A percentile compares a stretch with the other conserved stretches of the same genome.
Conservation (phyloP, 1,140 invertebrate species). For the Oscheius sp. region DNA sequence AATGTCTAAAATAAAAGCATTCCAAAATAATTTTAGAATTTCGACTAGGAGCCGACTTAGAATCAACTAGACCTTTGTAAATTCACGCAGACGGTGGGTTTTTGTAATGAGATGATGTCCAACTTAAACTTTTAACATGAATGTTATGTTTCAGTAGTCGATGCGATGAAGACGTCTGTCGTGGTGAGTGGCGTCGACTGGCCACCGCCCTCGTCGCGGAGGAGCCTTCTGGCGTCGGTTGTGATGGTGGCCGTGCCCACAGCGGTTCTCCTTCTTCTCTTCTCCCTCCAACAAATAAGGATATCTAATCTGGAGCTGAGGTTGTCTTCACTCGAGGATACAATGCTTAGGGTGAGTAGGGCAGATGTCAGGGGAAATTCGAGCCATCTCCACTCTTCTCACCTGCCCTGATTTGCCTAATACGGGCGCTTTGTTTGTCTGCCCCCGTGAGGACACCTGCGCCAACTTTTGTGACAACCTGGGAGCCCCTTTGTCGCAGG, state of each 20-base stretch:
- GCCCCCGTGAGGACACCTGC: neutral
- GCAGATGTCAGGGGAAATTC: neutral
- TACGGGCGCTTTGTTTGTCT: neutral
- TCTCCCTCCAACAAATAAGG: neutral
- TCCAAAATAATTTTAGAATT: too few relatives aligned
- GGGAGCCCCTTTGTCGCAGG: too few relatives aligned
- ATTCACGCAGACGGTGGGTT: too few relatives aligned
- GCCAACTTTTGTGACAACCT: neutral
- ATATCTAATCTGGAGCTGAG: constrained; percentile 3
- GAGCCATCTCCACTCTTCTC: neutral
- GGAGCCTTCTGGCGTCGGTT: neutral
- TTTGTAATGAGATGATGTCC: too few relatives aligned
- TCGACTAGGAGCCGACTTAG: too few relatives aligned
- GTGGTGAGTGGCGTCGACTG: neutral
- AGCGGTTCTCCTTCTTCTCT: neutral
- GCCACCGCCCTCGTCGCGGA: neutral
- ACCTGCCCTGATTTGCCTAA: constrained; percentile 9
- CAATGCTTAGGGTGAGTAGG: too few relatives aligned
- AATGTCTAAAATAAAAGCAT: too few relatives aligned
- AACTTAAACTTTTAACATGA: too few relatives aligned
- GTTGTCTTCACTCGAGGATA: neutral
- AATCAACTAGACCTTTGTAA: too few relatives aligned
- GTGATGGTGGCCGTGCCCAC: neutral
- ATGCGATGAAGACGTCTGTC: constrained; percentile 1
- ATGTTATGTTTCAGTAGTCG: neutral